Base-by-base conservation (phyloP, 2,113 vertebrate genomes). In the Bombycilla garrulus region DNA sequence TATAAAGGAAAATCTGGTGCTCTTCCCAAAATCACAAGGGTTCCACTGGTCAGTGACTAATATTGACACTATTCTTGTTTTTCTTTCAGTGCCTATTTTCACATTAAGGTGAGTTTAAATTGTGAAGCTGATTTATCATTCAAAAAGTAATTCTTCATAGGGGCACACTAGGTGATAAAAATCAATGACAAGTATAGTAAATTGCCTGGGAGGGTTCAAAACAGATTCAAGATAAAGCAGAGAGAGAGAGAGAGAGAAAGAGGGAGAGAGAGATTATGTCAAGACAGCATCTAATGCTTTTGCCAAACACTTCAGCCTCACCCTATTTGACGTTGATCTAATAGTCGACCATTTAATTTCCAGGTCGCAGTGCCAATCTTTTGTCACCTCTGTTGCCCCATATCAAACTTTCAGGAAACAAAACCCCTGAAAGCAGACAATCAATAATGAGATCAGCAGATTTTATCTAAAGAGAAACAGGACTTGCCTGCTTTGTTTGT, bases 351-450 rank as follows among this genome's bases (percentile, higher is more conserved):
- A 79, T 98, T 98, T 97, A 95, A 96, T 97, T 98, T 97, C 93
- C 97, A 97, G 95, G 97, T 94, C 96, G 79, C 88, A 92, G 92
- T 93, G 96, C 96, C 98, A 94, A 97, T 98, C 97, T 97, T 96
- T 97, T 97, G 96, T 98, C 97, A 98, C 97, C 97, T 98, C 97
- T 90, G 92, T 51, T 94, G 96, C 96, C 96, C 97, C 95, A 64
- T 97, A 97, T 98, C 98, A 98, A 97, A 98, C 97, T 98, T 98
- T 97, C 97, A 98, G 98, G 98, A 99, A 99, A 98, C 98, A 98
- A 98, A 98, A 96, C 97, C 97, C 93, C 94, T 94, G 94, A 97
- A 98, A 98, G 94, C 97, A 96, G 96, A 96, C 96, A 96, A 98
- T 98, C 97, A 97, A 97, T 98, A 98, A 98, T 98, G 98, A 98